phyloP scores from a whole-genome alignment of 2,797 vertebrate genomes.

The Molossus molossus region DNA sequence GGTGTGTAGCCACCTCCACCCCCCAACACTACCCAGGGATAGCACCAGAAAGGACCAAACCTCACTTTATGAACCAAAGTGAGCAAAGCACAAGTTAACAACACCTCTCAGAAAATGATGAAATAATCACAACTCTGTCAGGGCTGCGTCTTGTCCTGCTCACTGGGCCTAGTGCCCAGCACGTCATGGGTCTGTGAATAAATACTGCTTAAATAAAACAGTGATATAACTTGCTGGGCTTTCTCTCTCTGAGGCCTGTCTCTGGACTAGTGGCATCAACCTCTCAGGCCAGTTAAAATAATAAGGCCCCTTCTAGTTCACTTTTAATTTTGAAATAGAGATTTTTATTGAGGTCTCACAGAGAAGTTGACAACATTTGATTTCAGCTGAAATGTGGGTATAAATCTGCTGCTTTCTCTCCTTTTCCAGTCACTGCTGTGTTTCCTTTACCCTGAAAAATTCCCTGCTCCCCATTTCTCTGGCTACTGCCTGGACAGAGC shows the following conservation, averaged over 20 bases:
- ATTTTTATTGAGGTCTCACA: not conserved
- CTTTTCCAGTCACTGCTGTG: not conserved
- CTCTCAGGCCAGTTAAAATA: not conserved
- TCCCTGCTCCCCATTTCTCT: not conserved
- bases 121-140: fast-evolving
- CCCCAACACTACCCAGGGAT: too few relatives aligned
- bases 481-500: not conserved
- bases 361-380: not conserved
- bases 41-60: not conserved
- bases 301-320: not conserved
- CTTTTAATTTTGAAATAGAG: not conserved
- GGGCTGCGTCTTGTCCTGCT: fast-evolving
- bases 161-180: too few relatives aligned
- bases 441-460: not conserved
- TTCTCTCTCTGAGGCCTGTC: not conserved
- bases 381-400: fast-evolving
- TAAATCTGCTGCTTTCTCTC: not conserved
- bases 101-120: not conserved
- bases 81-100: not conserved
- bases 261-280: not conserved
- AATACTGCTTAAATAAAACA: too few relatives aligned
- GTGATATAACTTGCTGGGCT: not conserved
- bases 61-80: not conserved
- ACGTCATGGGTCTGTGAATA: fast-evolving
- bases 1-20: too few relatives aligned